Base-by-base conservation (phyloP, 53 echinoderm and acorn worm genomes). In the Crossaster papposus region DNA sequence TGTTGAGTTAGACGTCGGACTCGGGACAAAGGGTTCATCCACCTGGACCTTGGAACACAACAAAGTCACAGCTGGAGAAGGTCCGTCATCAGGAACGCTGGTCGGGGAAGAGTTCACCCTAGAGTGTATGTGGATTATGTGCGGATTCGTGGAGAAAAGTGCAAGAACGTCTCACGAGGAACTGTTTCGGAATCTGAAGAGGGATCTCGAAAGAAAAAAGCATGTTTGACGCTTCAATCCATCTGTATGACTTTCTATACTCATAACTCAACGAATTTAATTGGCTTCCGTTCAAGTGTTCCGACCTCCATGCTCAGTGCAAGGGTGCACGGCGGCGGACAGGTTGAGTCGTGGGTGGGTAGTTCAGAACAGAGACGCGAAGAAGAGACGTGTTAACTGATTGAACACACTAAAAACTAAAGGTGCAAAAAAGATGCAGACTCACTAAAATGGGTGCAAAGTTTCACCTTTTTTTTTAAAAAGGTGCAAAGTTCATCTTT, bases 161-260 rank as follows among this genome's bases (percentile, higher is more conserved):
- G 87, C 87, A 22, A 35, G 24, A 22, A 32, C 76, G 35, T 87
- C 87, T 58, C 87, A 87, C 24, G 72, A 76, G 32, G 76, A 87
- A 87, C 63, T 87, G 51, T 87, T 87, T 52, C 55, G 15, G 35
- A 75, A 87, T 35, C 20, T 87, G 58, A 87, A 87, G 37, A 75
- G 36, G 18, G 87, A 72, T 18, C 28, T 86, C 36, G 86, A 86
- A 0, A 28, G 68, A 2, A 28, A 10, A 23, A 28, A 26, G 24
- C 24, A 0, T 2, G 68, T 68, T 68, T 68, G 68, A 68, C 11
- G 24, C 28, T 68, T 23, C 12, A 17, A 0, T 58, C 22, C 58
- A 15, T 14, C 58, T 3, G n/a, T n/a, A 20, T 58, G 58, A 17
- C 58, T 14, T 58, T 58, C 17, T 17, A 58, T n/a, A n/a, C n/a